These are phyloP conservation scores for Arvicanthis niloticus DNA, from an alignment of 2,113 vertebrate species.

Conservation along the genomic window DNA sequence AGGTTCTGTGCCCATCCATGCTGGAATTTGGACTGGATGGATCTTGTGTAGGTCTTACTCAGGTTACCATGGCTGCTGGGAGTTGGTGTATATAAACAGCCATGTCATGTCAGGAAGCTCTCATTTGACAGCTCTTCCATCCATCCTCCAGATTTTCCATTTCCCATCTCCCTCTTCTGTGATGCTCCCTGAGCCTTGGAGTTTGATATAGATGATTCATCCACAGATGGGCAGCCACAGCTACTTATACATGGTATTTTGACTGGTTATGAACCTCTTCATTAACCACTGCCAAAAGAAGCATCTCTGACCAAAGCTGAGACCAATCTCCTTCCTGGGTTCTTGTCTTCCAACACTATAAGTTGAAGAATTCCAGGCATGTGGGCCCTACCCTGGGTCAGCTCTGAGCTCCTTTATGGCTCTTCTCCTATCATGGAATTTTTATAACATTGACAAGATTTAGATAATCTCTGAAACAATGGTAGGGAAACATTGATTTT, in stretches of 20 bases:
- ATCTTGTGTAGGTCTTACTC: neutral
- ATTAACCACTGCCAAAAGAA: neutral
- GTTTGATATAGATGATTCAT: neutral
- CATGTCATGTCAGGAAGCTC: neutral
- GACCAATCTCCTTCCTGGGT: neutral
- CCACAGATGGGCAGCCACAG: neutral
- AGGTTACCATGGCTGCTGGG: neutral
- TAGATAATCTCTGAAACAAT: neutral
- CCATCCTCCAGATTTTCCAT: neutral
- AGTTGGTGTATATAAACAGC: neutral
- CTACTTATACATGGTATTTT: neutral
- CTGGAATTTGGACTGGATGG: neutral
- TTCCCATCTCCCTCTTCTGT: neutral
- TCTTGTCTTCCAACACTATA: neutral
- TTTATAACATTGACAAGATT: neutral
- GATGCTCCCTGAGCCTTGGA: neutral
- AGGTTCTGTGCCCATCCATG: neutral
- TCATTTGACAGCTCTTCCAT: neutral
- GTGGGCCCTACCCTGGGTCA: neutral
- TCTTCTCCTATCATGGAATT: neutral
- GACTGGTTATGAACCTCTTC: neutral
- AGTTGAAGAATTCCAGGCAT: neutral
- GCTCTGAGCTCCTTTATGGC: neutral
- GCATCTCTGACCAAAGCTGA: neutral
- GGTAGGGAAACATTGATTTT: neutral